Evolutionary conservation across 2,888 invertebrate species (phyloP).

Genomic region (Parnassius smintheus): DNA sequence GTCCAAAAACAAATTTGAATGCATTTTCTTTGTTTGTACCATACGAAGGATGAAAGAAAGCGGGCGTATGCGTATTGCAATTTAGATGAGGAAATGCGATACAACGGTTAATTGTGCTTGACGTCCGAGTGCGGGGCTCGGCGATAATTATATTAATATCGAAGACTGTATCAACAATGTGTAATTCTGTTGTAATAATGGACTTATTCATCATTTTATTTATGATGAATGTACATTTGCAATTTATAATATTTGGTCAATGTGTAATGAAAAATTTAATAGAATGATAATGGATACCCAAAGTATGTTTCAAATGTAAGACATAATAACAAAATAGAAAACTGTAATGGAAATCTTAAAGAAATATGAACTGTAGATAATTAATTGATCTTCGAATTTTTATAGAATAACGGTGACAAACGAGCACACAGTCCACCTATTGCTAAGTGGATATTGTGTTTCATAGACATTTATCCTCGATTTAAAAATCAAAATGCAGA

Average conservation of each 20-base stretch:
- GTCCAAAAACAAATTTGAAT: background rate
- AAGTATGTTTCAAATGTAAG: too few species aligned
- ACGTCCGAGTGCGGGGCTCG: conserved; percentile 38
- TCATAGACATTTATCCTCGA: too few species aligned
- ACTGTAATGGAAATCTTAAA: too few species aligned
- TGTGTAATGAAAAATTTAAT: too few species aligned
- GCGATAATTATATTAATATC: conserved; percentile 35
- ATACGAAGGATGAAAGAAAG: conserved; percentile 50
- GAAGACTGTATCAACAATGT: conserved; percentile 23
- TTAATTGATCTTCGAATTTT: too few species aligned
- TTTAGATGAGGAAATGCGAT: conserved; percentile 70
- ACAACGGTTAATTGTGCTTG: conserved; percentile 63
- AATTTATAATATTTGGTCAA: background rate
- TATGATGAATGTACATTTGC: background rate
- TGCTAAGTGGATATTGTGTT: too few species aligned
- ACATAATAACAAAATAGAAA: too few species aligned
- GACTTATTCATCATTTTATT: conserved; percentile 6
- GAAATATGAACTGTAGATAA: too few species aligned
- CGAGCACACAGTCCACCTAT: too few species aligned
- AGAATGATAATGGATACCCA: too few species aligned
- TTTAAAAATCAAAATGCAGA: too few species aligned
- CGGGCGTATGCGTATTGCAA: conserved; percentile 73
- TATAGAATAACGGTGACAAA: too few species aligned
- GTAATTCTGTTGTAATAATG: conserved; percentile 16
- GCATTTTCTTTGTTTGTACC: conserved; percentile 38